phyloP scores from a whole-genome alignment of 2,113 vertebrate genomes.

The Okapia johnstoni region DNA sequence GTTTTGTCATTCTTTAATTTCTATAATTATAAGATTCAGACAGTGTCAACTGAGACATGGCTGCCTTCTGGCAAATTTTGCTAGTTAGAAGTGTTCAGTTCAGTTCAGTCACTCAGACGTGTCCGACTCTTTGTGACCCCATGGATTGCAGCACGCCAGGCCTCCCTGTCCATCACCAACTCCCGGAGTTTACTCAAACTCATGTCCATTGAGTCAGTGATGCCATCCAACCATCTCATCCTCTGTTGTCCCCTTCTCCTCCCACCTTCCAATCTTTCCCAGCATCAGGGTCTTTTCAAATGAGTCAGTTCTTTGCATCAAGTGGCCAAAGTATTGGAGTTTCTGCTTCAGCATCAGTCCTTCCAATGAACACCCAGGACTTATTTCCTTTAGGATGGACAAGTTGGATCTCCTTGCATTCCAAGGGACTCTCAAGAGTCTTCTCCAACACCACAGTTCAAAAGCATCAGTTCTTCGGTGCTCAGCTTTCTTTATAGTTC shows the following conservation, averaged over 20 bases:
- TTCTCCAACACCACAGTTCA: not conserved
- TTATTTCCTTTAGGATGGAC: not conserved
- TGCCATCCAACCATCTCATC: not conserved
- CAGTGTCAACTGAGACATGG: not conserved
- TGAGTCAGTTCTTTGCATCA: not conserved
- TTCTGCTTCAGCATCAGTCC: not conserved
- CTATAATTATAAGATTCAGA: not conserved
- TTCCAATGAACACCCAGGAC: not conserved
- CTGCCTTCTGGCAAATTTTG: not conserved
- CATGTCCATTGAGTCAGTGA: rapidly evolving
- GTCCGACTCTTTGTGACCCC: not conserved
- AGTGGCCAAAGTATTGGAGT: not conserved
- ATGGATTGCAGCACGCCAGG: rapidly evolving
- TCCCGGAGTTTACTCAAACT: not conserved
- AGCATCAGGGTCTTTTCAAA: not conserved
- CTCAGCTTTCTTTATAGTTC: not conserved
- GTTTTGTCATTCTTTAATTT: not conserved
- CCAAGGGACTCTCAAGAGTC: not conserved
- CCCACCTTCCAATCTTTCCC: not conserved
- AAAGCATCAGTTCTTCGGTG: rapidly evolving
- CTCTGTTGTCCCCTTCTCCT: not conserved
- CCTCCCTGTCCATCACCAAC: not conserved
- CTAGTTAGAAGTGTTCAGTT: not conserved
- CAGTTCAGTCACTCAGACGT: not conserved
- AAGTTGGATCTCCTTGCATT: not conserved